Conservation (phyloP, 1,140 invertebrate genomes). For the Aphis gossypii region DNA sequence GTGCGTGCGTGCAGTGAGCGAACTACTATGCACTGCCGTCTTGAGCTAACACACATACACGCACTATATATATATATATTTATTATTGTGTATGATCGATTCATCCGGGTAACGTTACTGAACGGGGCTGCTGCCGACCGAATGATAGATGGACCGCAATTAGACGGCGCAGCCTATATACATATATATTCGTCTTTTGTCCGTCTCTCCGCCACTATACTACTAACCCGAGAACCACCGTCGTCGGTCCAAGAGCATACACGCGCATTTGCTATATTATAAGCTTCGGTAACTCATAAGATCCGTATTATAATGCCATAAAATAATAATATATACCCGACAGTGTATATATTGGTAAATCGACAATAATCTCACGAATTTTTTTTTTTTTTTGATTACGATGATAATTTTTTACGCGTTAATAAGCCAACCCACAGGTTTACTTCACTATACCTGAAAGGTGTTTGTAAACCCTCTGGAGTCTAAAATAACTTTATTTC, state of each 20-base stretch:
- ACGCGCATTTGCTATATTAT: neutral
- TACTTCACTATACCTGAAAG: no score
- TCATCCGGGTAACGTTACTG: constrained; percentile 55
- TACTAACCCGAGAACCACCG: neutral
- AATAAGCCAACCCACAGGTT: no score
- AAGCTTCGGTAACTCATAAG: neutral
- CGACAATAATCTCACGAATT: neutral
- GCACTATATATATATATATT: constrained; percentile 20
- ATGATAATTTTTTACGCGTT: neutral
- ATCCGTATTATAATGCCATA: neutral
- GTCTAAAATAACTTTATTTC: no score
- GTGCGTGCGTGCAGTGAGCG: constrained; percentile 34
- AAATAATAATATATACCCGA: neutral
- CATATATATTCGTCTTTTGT: constrained; percentile 22
- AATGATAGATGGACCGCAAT: constrained; percentile 57
- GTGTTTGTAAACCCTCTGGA: no score
- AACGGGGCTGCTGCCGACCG: constrained; percentile 35
- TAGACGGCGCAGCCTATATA: constrained; percentile 41
- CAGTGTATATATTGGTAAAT: no score
- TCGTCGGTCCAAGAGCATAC: neutral
- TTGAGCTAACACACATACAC: neutral
- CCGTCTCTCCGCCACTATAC: neutral
- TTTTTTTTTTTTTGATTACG: neutral
- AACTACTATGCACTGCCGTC: neutral
- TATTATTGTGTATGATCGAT: constrained; percentile 57